Base-by-base conservation (phyloP, 2,797 vertebrate genomes). In the Sternotherus odoratus region DNA sequence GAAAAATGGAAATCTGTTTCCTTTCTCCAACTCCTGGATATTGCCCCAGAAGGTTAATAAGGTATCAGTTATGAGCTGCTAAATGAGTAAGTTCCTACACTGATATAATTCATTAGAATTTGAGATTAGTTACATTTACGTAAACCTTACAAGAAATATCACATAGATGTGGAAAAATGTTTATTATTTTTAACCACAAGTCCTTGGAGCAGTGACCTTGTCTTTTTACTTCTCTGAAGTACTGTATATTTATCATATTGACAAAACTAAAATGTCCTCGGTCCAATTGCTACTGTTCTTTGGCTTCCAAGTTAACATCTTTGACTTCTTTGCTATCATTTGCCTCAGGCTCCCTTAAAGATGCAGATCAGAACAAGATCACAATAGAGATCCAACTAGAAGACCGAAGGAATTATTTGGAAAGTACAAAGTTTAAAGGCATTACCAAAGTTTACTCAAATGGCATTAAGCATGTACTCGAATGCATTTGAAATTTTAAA, bases 21-120 rank as follows among this genome's bases (percentile, higher is more conserved):
- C 63, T 72, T 77, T 86, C 87, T 72, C 88, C 48, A 77, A 57
- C 21, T 48, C 46, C 50, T 87, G 84, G 82, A 93, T 82, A 77
- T 50, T 0, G 50, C 30, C 77, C 86, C 81, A 79, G 63, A 82
- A 94, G 92, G 13, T 49, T 57, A 39, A 9, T 23, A 8, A 1
- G 3, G 88, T 63, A 50, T 46, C 16, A 43, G 16, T 36, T 85
- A 54, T 82, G 24, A 90, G 36, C 53, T 4, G 90, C 43, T 2
- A 2, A 90, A 93, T 0, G 90, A 91, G 57, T 48, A 57, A 81
- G 39, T 33, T 39, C 36, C 77, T 80, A 77, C 33, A 85, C 12
- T 60, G 7, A 92, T 79, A 24, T 11, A 83, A 5, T 88, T 39
- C 8, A 74, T 49, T 51, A 56, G 77, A 94, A 66, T n/a, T 26